A percentile compares a stretch with the other conserved stretches of the same genome.
These are phyloP conservation scores for Vulpes vulpes DNA, from an alignment of 2,113 vertebrate genomes.

Conservation along the genomic window DNA sequence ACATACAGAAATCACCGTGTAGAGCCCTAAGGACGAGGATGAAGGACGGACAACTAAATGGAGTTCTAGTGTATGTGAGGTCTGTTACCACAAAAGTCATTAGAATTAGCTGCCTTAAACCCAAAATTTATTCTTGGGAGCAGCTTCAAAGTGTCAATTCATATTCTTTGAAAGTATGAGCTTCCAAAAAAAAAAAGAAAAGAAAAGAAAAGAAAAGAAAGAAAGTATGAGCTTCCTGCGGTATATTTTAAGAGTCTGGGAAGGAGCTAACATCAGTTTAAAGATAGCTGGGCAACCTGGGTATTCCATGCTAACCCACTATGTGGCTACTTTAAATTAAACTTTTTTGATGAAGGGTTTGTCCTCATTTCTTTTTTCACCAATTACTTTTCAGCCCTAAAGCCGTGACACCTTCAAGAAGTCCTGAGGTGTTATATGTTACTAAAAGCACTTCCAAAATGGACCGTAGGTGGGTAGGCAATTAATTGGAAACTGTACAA, in stretches of 20 bases:
- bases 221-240: slow-evolving; percentile 25
- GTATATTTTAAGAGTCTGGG: not conserved
- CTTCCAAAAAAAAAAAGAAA: not conserved
- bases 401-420: slow-evolving; percentile 63
- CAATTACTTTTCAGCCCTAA: slow-evolving; percentile 70
- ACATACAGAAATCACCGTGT: not conserved
- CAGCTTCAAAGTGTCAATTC: slow-evolving; percentile 36
- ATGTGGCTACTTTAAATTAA: slow-evolving; percentile 64
- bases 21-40: not conserved
- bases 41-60: not conserved
- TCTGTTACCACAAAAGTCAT: slow-evolving; percentile 39
- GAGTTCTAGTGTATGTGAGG: not conserved
- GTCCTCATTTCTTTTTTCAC: slow-evolving; percentile 26
- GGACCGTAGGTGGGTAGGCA: slow-evolving; percentile 60
- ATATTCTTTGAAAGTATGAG: slow-evolving; percentile 44
- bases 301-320: slow-evolving; percentile 39
- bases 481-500: slow-evolving; percentile 76
- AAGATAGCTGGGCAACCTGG: slow-evolving; percentile 53
- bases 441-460: slow-evolving; percentile 78
- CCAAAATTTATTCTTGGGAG: slow-evolving; percentile 50
- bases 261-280: slow-evolving; percentile 59
- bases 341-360: not conserved
- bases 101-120: slow-evolving; percentile 39
- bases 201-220: too few relatives aligned
- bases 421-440: slow-evolving; percentile 68